phyloP scores from a whole-genome alignment of 1,140 invertebrate genomes.

The Drosophila simulans region DNA sequence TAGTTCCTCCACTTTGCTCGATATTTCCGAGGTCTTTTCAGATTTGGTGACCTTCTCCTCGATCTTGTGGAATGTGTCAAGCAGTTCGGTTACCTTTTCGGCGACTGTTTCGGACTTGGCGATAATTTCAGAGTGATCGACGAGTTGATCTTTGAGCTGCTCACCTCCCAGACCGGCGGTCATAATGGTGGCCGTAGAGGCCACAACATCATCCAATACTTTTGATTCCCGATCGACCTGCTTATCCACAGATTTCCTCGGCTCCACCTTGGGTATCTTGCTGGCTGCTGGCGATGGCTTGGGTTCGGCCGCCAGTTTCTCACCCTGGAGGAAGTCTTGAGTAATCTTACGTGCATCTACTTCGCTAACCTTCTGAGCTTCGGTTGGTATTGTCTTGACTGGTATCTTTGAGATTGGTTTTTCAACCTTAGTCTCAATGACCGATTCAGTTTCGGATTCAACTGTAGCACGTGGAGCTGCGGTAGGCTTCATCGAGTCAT shows the following conservation, averaged over 20 bases:
- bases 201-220: conserved; percentile 57
- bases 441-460: conserved; percentile 55
- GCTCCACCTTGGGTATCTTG: conserved; percentile 72
- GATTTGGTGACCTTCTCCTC: conserved; percentile 59
- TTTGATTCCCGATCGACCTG: conserved; percentile 47
- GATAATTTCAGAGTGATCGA: conserved; percentile 41
- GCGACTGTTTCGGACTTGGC: conserved; percentile 60
- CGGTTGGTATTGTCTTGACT: conserved; percentile 45
- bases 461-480: conserved; percentile 65
- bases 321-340: conserved; percentile 69
- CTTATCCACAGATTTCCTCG: conserved; percentile 64
- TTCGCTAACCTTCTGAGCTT: conserved; percentile 37
- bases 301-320: conserved; percentile 50
- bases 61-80: conserved; percentile 69
- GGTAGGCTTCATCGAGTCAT: conserved; percentile 58
- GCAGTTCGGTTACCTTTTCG: conserved; percentile 62
- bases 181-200: conserved; percentile 62
- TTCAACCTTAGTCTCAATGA: conserved; percentile 45
- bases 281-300: conserved; percentile 61
- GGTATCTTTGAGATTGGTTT: conserved; percentile 69
- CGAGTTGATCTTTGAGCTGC: conserved; percentile 16
- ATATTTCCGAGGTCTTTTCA: conserved; percentile 46
- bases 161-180: conserved; percentile 58
- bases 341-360: conserved; percentile 69
- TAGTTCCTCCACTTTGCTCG: conserved; percentile 31